phyloP scores from a whole-genome alignment of 2,888 invertebrate genomes.

The Pasiphila rectangulata region DNA sequence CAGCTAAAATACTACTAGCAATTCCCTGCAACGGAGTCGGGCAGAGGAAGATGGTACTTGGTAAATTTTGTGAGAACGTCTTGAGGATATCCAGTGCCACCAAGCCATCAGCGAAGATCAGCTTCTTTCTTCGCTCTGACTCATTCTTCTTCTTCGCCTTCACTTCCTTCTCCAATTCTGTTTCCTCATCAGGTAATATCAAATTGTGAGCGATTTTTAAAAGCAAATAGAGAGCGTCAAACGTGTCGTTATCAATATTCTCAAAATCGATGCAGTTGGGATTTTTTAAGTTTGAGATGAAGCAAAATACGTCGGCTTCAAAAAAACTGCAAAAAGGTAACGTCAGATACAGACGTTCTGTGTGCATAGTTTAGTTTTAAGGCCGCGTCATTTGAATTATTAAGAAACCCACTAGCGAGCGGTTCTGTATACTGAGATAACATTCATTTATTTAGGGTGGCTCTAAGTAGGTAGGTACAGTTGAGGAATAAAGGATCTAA shows the following conservation, averaged over 20 bases:
- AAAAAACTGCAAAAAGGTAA: conserved; percentile 46
- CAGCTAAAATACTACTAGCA: conserved; percentile 52
- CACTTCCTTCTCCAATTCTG: too few species aligned
- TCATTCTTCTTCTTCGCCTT: too few species aligned
- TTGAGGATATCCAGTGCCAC: conserved; percentile 56
- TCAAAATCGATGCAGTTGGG: conserved; percentile 53
- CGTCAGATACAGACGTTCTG: too few species aligned
- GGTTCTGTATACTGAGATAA: too few species aligned
- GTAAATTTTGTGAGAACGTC: conserved; percentile 50
- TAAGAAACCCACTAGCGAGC: too few species aligned
- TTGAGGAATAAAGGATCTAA: too few species aligned
- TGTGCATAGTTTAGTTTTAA: too few species aligned
- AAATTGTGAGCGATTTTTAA: conserved; percentile 61
- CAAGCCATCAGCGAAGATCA: conserved; percentile 65
- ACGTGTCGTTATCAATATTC: conserved; percentile 45
- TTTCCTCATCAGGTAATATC: conserved; percentile 25
- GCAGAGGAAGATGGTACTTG: conserved; percentile 56
- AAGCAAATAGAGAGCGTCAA: conserved; percentile 57
- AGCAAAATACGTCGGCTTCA: conserved; percentile 67
- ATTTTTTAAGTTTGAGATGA: conserved; percentile 58
- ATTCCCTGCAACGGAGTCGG: conserved; percentile 49
- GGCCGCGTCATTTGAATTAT: too few species aligned
- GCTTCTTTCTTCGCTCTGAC: conserved; percentile 41
- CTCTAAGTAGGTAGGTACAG: background rate
- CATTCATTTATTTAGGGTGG: too few species aligned